These are phyloP conservation scores for Furcula furcula DNA, from an alignment of 2,888 invertebrate genomes.

Conservation along the genomic window DNA sequence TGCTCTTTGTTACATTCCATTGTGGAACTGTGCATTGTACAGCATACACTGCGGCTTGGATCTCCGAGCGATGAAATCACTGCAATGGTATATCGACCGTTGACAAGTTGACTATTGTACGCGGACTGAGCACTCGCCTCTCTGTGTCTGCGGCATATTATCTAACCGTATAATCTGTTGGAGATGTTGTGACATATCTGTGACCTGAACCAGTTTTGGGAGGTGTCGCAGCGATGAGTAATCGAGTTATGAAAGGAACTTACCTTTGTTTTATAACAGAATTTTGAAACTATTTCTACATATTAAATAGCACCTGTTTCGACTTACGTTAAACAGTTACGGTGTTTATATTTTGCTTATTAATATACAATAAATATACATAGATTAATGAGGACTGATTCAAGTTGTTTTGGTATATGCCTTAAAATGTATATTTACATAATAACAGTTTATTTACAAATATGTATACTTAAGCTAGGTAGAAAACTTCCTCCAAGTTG, in stretches of 20 bases:
- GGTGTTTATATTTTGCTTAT: no score
- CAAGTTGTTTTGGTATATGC: no score
- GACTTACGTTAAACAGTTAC: no score
- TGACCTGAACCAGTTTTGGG: constrained; percentile 10
- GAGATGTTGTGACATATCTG: constrained; percentile 14
- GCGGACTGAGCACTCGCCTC: not conserved
- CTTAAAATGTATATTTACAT: no score
- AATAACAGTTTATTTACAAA: no score
- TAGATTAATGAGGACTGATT: no score
- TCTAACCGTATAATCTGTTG: constrained; percentile 14
- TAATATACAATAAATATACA: no score
- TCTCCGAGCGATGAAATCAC: constrained; percentile 10
- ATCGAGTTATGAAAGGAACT: not conserved
- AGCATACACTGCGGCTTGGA: constrained; percentile 22
- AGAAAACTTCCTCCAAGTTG: no score
- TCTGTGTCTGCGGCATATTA: not conserved
- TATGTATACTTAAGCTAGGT: no score
- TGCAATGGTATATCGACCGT: constrained; percentile 13
- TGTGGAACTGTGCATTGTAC: constrained; percentile 15
- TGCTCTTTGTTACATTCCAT: constrained; percentile 30
- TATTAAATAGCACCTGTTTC: no score
- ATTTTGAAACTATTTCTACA: no score
- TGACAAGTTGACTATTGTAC: constrained; percentile 1
- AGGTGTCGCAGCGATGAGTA: not conserved
- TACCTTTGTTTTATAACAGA: not conserved